phyloP scores from a whole-genome alignment of 2,888 invertebrate species.

The Drosophila meridionalis region DNA sequence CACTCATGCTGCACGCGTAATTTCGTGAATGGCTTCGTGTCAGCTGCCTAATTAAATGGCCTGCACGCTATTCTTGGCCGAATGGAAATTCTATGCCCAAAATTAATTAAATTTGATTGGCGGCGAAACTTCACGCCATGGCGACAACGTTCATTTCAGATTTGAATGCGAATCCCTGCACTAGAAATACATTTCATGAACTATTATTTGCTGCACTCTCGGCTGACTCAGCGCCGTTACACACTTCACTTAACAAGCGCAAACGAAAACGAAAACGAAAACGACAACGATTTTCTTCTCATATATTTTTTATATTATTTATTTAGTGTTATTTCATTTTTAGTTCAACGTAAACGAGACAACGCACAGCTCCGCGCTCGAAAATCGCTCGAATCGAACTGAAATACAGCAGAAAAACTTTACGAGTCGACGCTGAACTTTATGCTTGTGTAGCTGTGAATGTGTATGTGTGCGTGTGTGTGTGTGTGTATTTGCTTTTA shows the following conservation, averaged over 20 bases:
- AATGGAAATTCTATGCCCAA: slow-evolving; percentile 50
- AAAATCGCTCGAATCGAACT: slow-evolving; percentile 78
- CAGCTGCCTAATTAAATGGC: slow-evolving; percentile 52
- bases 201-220: slow-evolving; percentile 25
- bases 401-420: slow-evolving; percentile 68
- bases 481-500: slow-evolving; percentile 34
- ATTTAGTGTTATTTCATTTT: slow-evolving; percentile 26
- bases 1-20: slow-evolving; percentile 58
- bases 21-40: slow-evolving; percentile 31
- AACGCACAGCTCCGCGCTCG: slow-evolving; percentile 76
- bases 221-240: slow-evolving; percentile 47
- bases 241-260: slow-evolving; percentile 29
- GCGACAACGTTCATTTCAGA: slow-evolving; percentile 29
- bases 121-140: slow-evolving; percentile 40
- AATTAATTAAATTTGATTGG: slow-evolving; percentile 62
- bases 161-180: slow-evolving; percentile 4
- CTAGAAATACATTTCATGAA: slow-evolving; percentile 23
- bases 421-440: slow-evolving; percentile 74
- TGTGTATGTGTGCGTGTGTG: slow-evolving; percentile 14
- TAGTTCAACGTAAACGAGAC: slow-evolving; percentile 21
- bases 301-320: slow-evolving; percentile 34
- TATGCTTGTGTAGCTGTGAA: slow-evolving; percentile 55
- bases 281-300: background rate
- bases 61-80: slow-evolving; percentile 40
- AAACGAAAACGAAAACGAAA: background rate